Evolutionary conservation across 2,888 invertebrate species (phyloP).

Genomic region (Anagyrus pseudococci): DNA sequence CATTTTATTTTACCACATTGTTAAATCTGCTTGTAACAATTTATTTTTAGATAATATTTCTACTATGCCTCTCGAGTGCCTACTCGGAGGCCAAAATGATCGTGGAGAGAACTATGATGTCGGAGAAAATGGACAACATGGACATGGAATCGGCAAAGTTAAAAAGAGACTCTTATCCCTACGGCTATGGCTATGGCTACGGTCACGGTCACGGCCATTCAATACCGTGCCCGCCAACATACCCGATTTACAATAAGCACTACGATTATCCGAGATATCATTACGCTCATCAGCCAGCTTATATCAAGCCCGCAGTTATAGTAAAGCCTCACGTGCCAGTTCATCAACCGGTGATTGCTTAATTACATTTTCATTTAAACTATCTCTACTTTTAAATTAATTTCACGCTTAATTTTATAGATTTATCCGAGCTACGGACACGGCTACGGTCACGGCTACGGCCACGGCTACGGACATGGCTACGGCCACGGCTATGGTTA

Average conservation of each 20-base stretch:
- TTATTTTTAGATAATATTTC: constrained; percentile 47
- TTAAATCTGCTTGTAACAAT: neutral
- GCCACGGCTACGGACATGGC: neutral
- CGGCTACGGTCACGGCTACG: neutral
- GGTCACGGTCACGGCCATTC: constrained; percentile 38
- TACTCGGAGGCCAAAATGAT: constrained; percentile 45
- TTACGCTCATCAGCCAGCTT: constrained; percentile 44
- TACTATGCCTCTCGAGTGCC: constrained; percentile 53
- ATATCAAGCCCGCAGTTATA: constrained; percentile 25
- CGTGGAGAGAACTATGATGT: constrained; percentile 38
- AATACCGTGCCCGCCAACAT: constrained; percentile 28
- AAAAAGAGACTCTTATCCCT: constrained; percentile 48
- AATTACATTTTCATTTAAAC: neutral
- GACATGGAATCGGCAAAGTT: constrained; percentile 43
- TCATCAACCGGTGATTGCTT: neutral
- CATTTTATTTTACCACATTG: no score
- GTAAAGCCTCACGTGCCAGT: constrained; percentile 21
- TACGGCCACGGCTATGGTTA: neutral
- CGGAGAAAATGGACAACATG: constrained; percentile 35
- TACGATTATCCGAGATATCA: no score
- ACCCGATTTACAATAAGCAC: no score
- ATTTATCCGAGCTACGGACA: neutral
- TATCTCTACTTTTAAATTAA: no score
- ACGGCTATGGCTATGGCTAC: constrained; percentile 44
- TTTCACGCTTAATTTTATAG: neutral